Percentiles rank a stretch among this genome's conserved stretches.
phyloP scores from a whole-genome alignment of 2,797 vertebrate genomes.

The Corythornis leucogaster region DNA sequence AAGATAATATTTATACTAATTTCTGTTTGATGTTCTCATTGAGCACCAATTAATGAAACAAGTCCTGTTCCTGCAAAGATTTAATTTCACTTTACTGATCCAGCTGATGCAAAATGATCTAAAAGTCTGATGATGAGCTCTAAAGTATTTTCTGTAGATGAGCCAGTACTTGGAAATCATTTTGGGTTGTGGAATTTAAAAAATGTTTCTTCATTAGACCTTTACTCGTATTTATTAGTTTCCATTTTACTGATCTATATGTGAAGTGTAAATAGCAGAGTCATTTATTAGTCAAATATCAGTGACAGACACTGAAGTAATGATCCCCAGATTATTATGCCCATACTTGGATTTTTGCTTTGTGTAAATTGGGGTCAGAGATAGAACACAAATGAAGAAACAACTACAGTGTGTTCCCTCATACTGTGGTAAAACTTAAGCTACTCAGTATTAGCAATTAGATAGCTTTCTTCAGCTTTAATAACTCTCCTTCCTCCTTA shows the following conservation, averaged over 20 bases:
- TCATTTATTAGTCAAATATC: neutral
- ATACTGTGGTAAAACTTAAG: neutral
- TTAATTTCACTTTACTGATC: neutral
- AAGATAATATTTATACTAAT: neutral
- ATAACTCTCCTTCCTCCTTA: conserved; percentile 57
- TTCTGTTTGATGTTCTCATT: neutral
- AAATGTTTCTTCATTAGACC: neutral
- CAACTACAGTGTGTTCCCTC: neutral
- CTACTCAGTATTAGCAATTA: conserved; percentile 27
- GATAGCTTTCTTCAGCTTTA: conserved; percentile 44
- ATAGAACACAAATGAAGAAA: neutral
- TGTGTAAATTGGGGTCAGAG: neutral
- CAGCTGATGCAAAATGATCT: neutral
- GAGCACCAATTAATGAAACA: neutral
- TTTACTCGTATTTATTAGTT: neutral
- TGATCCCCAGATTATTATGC: neutral
- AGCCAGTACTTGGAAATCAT: neutral
- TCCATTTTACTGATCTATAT: neutral
- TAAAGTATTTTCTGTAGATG: neutral
- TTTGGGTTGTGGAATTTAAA: neutral
- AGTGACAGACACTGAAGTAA: neutral
- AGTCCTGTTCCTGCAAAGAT: neutral
- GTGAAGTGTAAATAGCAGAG: neutral
- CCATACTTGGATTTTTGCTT: neutral
- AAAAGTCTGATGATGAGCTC: neutral